phyloP scores from a whole-genome alignment of 2,113 vertebrate species.

The Phaethon lepturus region DNA sequence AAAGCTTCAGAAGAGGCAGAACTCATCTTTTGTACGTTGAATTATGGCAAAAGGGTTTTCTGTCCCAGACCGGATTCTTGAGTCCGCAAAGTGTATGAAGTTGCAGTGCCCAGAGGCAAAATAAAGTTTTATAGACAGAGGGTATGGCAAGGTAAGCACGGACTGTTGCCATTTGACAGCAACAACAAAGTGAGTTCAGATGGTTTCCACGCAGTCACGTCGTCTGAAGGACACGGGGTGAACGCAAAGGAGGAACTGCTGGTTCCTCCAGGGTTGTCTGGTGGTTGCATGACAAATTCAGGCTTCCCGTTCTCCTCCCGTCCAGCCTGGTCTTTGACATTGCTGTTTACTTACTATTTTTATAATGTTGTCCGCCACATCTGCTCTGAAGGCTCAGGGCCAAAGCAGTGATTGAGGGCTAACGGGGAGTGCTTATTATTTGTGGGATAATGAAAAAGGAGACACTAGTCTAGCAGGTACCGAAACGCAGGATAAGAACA shows the following conservation, averaged over 20 bases:
- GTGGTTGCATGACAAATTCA: rapidly evolving
- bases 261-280: neutral
- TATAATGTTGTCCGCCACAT: neutral
- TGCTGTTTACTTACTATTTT: neutral
- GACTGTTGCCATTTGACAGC: rapidly evolving
- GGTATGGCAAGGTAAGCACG: rapidly evolving
- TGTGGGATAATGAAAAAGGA: neutral
- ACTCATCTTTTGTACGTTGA: rapidly evolving
- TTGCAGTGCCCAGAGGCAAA: neutral
- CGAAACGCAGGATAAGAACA: rapidly evolving
- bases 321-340: neutral
- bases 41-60: neutral
- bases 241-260: rapidly evolving
- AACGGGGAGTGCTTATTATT: neutral
- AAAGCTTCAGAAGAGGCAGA: neutral
- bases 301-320: rapidly evolving
- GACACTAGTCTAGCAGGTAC: neutral
- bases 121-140: rapidly evolving
- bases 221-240: neutral
- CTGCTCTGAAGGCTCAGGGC: neutral
- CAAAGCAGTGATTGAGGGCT: neutral
- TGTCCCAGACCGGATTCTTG: neutral
- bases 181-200: neutral
- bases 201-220: rapidly evolving
- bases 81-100: neutral